These are phyloP conservation scores for Promerops cafer DNA, from an alignment of 2,113 vertebrate genomes.

Conservation along the genomic window DNA sequence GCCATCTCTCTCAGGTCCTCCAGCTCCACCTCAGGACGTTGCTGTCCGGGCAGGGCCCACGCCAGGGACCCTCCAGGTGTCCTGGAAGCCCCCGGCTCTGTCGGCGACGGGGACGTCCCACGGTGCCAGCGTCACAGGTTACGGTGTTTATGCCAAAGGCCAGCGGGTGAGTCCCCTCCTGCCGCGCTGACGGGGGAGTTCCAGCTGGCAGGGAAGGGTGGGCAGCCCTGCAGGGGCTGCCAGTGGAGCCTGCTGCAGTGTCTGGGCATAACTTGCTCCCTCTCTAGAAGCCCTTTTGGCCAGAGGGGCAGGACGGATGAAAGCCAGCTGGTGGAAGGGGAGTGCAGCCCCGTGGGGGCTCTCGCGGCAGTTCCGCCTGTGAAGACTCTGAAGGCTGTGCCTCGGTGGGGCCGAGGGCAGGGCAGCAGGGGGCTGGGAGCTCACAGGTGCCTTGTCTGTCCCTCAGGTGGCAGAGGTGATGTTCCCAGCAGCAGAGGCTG, in stretches of 20 bases:
- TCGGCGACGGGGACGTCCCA: conserved; percentile 88
- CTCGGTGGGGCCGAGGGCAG: not conserved
- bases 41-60: conserved; percentile 80
- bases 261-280: not conserved
- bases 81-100: conserved; percentile 87
- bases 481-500: conserved; percentile 82
- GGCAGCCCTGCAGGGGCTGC: not conserved
- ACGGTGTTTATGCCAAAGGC: conserved; percentile 89
- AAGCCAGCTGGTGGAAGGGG: not conserved
- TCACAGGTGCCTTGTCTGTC: not conserved
- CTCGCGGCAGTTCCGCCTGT: not conserved
- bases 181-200: no score
- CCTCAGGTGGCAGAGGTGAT: conserved; percentile 87
- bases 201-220: not conserved
- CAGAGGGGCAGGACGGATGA: not conserved
- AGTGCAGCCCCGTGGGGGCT: not conserved
- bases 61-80: conserved; percentile 82
- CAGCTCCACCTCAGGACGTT: conserved; percentile 88
- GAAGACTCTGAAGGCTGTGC: not conserved
- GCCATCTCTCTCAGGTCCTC: conserved; percentile 77
- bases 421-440: not conserved
- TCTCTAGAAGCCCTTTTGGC: not conserved
- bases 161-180: conserved; percentile 83
- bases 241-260: not conserved
- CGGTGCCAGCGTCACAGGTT: conserved; percentile 90